Conservation (phyloP, 2,888 invertebrate species). For the Drosophila lutescens region DNA sequence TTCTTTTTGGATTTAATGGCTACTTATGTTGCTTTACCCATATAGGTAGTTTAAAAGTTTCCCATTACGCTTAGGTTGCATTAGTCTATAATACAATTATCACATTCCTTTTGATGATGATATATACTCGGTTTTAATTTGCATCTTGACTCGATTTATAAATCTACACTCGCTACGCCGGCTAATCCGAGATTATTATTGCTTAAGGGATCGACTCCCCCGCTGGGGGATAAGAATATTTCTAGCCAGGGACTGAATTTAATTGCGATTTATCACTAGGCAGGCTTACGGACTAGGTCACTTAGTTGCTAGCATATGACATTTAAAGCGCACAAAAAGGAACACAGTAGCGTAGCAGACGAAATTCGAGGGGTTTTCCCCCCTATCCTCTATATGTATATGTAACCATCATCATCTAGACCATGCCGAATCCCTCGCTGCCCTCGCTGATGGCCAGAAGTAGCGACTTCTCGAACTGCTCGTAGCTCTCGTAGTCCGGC, state of each 20-base stretch:
- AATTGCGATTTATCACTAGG: constrained; percentile 38
- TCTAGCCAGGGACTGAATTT: constrained; percentile 22
- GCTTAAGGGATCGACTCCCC: constrained; percentile 32
- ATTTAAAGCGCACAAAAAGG: constrained; percentile 64
- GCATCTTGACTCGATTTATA: constrained; percentile 50
- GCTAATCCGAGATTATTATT: constrained; percentile 45
- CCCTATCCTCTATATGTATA: background rate
- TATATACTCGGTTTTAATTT: constrained; percentile 65
- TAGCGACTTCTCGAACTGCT: constrained; percentile 95
- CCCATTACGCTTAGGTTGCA: constrained; percentile 68
- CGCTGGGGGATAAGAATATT: constrained; percentile 22
- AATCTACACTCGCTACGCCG: constrained; percentile 43
- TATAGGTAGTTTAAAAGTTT: constrained; percentile 41
- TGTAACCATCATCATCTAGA: constrained; percentile 59
- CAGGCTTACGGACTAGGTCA: constrained; percentile 44
- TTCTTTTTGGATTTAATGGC: constrained; percentile 39
- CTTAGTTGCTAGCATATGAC: constrained; percentile 39
- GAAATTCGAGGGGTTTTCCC: constrained; percentile 30
- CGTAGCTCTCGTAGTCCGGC: constrained; percentile 97
- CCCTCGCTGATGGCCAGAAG: constrained; percentile 97
- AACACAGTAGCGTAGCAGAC: constrained; percentile 66
- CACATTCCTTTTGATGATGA: constrained; percentile 80
- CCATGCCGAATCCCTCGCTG: constrained; percentile 94
- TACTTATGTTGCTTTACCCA: constrained; percentile 29
- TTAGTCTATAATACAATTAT: constrained; percentile 78